Conservation (phyloP, 2,888 invertebrate genomes). For the Melieria picta region DNA sequence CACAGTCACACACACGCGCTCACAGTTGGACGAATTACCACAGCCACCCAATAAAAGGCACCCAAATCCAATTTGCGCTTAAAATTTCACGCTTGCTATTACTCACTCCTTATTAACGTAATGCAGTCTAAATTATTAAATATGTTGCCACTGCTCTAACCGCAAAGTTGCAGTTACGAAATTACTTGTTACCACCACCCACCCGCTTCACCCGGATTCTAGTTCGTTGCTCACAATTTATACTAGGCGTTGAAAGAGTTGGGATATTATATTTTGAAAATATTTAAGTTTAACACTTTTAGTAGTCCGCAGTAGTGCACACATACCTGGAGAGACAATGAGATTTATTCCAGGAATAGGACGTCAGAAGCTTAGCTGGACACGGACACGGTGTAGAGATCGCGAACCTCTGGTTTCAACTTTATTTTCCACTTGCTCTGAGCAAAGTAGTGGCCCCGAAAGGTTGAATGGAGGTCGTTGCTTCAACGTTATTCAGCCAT, state of each 20-base stretch:
- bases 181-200: neutral
- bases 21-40: no score
- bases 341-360: neutral
- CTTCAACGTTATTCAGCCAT: constrained; percentile 27
- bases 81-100: neutral
- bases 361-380: neutral
- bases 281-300: neutral
- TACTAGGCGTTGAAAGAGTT: no score
- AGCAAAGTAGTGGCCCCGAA: constrained; percentile 29
- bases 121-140: neutral
- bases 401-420: constrained; percentile 28
- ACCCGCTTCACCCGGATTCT: no score
- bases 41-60: no score
- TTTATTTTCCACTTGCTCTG: constrained; percentile 28
- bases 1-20: no score
- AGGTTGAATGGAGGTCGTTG: constrained; percentile 41
- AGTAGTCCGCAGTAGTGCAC: neutral
- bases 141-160: neutral
- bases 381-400: neutral
- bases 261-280: no score
- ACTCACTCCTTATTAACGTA: no score
- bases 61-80: no score
- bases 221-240: no score
- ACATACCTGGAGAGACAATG: neutral
- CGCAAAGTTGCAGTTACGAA: constrained; percentile 11